Evolutionary conservation across 2,888 invertebrate genomes (phyloP), one percentile per base, ranked within the genome.

Genomic region (Cinara cedri): DNA sequence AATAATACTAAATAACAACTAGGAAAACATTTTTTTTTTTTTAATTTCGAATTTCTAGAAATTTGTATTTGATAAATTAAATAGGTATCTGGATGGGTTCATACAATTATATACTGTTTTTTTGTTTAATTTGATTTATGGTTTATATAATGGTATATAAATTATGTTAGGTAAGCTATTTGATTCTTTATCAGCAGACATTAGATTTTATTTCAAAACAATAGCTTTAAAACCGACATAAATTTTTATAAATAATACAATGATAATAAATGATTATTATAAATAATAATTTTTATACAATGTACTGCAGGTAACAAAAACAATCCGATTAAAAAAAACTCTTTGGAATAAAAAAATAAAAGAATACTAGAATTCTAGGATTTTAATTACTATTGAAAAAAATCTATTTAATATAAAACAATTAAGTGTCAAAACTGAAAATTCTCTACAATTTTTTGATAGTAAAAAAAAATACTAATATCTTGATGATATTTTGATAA

Each of bases 361-460:
- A 24, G 44, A 16, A 11, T 46, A 24, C 26, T 60, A 19, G 34
- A 6, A 34, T 34, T 34, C 6, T 34, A n/a, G 8, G 3, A 26
- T 60, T 72, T 72, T 72, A 72, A 72, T 60, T 72, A 60, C 72
- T 60, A 60, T 72, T 26, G 21, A 71, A 60, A 44, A 55, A 49
- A 72, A 19, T 46, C 10, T 19, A 14, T 49, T 3, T 3, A 34
- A 34, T 4, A 34, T 34, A 34, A 34, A 4, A 34, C 34, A 34
- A 34, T 6, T 34, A 34, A 10, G 10, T 10, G 13, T 46, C 51
- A 3, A 49, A 49, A 49, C 6, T 4, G 6, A 51, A 51, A 13
- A 49, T 49, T 9, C 14, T 49, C n/a, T 14, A 51, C 51, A 51
- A 51, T 51, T 1, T 16, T 51, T 51, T 51, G 16, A 51, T 51